Evolutionary conservation across 1,140 invertebrate genomes (phyloP).

Genomic region (Anagrus nilaparvatae): DNA sequence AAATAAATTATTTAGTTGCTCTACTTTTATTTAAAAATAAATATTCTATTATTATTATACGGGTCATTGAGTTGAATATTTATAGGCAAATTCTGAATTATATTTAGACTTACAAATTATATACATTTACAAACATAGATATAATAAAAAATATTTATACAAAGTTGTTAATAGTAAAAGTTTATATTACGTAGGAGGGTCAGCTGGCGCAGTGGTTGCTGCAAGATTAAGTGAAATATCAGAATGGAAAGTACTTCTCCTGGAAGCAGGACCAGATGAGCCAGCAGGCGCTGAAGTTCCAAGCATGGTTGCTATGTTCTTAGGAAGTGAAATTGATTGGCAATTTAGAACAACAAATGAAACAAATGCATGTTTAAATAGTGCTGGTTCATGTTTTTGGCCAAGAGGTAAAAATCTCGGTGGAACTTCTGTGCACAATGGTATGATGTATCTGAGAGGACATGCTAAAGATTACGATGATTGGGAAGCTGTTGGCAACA

Average conservation of each 20-base stretch:
- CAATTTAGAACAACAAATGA: constrained; percentile 76
- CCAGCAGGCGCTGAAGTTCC: constrained; percentile 70
- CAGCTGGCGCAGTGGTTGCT: constrained; percentile 59
- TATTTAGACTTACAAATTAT: too few relatives aligned
- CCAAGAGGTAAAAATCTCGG: constrained; percentile 75
- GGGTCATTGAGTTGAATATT: too few relatives aligned
- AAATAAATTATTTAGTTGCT: too few relatives aligned
- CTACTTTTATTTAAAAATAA: too few relatives aligned
- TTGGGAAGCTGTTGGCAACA: constrained; percentile 70
- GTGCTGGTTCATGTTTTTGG: constrained; percentile 67
- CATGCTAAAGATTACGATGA: constrained; percentile 63
- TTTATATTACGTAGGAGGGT: constrained; percentile 43
- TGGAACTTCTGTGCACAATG: constrained; percentile 63
- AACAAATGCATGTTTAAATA: constrained; percentile 63
- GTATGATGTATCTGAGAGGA: constrained; percentile 72
- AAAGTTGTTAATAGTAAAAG: too few relatives aligned
- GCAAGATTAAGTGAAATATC: constrained; percentile 52
- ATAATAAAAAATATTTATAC: too few relatives aligned
- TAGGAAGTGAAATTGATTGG: constrained; percentile 75
- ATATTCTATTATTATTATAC: too few relatives aligned
- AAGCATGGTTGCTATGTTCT: constrained; percentile 74
- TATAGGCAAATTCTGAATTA: too few relatives aligned
- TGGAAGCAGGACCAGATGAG: constrained; percentile 63
- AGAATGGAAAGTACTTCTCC: constrained; percentile 41
- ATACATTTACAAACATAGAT: too few relatives aligned